Evolutionary conservation across 2,888 invertebrate genomes (phyloP).

Genomic region (Laspeyria flexula): DNA sequence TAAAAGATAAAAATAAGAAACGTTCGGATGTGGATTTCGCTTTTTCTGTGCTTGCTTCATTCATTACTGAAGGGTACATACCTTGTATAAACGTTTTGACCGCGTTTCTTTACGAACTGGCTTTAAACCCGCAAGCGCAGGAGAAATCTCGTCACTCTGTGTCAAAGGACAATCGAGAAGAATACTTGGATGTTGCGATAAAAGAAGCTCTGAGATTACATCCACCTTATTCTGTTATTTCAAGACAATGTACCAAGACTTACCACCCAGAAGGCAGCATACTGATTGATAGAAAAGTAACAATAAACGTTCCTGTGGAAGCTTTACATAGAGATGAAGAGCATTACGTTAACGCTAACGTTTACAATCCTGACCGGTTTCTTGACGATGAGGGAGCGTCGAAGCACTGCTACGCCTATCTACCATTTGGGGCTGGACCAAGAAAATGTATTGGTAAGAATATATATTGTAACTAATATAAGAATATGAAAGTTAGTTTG

Average conservation of each 20-base stretch:
- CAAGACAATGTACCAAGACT: constrained; percentile 70
- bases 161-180: constrained; percentile 52
- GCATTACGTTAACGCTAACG: constrained; percentile 62
- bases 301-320: constrained; percentile 70
- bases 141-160: constrained; percentile 59
- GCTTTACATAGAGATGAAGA: constrained; percentile 70
- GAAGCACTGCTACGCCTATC: constrained; percentile 60
- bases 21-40: constrained; percentile 61
- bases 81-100: constrained; percentile 70
- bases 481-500: too few species aligned
- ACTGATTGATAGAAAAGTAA: constrained; percentile 69
- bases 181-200: constrained; percentile 67
- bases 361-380: constrained; percentile 75
- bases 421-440: constrained; percentile 79
- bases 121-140: constrained; percentile 63
- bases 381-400: constrained; percentile 52
- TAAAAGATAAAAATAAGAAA: constrained; percentile 57
- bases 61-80: constrained; percentile 75
- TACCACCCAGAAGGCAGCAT: constrained; percentile 68
- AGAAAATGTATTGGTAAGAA: constrained; percentile 78
- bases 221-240: constrained; percentile 71
- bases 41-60: constrained; percentile 63
- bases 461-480: too few species aligned
- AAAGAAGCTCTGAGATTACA: constrained; percentile 76
- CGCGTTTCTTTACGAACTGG: constrained; percentile 68